A percentile compares a stretch with the other conserved stretches of the same genome.
phyloP scores from a whole-genome alignment of 2,797 vertebrate genomes.

The Triplophysa bombifrons region DNA sequence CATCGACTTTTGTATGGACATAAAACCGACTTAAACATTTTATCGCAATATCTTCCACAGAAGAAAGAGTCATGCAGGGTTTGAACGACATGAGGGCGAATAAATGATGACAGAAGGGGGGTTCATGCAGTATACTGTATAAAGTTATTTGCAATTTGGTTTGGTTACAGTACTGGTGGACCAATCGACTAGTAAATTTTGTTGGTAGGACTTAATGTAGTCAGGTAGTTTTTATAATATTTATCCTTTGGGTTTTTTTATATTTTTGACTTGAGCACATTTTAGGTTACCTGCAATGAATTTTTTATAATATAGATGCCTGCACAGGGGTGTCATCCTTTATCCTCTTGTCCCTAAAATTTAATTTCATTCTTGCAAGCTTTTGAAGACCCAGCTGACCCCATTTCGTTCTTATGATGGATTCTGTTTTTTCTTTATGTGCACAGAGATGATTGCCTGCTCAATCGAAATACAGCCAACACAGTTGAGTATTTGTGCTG shows the following conservation, averaged over 20 bases:
- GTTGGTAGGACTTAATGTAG: neutral
- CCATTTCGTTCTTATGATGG: neutral
- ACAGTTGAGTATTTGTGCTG: neutral
- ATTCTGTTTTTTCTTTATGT: neutral
- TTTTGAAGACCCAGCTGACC: conserved; percentile 14
- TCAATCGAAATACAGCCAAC: neutral
- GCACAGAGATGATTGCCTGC: neutral
- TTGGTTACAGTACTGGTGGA: too few relatives aligned
- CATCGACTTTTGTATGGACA: too few relatives aligned
- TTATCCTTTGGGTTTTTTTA: neutral
- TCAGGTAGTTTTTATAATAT: neutral
- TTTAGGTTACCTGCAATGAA: neutral
- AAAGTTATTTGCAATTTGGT: too few relatives aligned
- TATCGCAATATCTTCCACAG: too few relatives aligned
- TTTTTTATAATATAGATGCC: neutral
- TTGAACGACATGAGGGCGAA: too few relatives aligned
- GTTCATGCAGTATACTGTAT: too few relatives aligned
- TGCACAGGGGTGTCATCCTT: neutral
- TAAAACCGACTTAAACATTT: too few relatives aligned
- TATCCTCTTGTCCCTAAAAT: neutral
- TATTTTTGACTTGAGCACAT: neutral
- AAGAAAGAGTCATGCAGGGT: too few relatives aligned
- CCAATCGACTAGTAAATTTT: neutral
- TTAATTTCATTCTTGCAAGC: neutral
- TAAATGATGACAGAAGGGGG: too few relatives aligned